Conservation (phyloP, 1,140 invertebrate genomes). For the Ips nitidus region DNA sequence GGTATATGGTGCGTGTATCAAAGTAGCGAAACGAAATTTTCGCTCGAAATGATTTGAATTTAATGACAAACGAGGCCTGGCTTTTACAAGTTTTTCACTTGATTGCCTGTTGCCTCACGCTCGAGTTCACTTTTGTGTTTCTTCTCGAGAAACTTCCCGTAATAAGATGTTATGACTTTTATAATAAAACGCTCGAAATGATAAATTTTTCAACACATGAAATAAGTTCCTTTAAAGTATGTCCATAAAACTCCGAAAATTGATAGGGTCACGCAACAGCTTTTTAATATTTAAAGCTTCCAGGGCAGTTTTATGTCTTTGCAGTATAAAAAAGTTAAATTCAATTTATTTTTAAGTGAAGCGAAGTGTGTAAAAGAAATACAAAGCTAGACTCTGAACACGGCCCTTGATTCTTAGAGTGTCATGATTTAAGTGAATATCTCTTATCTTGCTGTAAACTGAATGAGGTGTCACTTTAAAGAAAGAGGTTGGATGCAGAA, state of each 20-base stretch:
- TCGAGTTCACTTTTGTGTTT: neutral
- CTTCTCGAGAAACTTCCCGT: neutral
- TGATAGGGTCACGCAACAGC: neutral
- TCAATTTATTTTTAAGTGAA: no score
- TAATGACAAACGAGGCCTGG: conserved; percentile 8
- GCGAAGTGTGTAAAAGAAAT: no score
- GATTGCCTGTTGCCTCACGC: neutral
- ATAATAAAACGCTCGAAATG: no score
- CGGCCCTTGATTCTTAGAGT: conserved; percentile 1
- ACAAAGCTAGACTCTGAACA: neutral
- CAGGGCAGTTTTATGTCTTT: no score
- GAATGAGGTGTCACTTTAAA: conserved; percentile 12
- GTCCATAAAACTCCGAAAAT: no score
- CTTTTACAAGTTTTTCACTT: conserved; percentile 2
- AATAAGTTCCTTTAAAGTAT: no score
- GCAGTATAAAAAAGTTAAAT: no score
- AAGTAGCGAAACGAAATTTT: conserved; percentile 15
- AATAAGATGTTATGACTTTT: no score
- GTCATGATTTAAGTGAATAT: conserved; percentile 16
- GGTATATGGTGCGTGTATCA: conserved; percentile 20
- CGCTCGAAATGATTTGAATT: conserved; percentile 14
- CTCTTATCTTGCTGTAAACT: conserved; percentile 8
- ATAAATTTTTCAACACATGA: no score
- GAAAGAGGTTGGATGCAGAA: conserved; percentile 3
- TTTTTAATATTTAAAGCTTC: neutral